These are phyloP conservation scores for Amblyopsis rosae DNA, from an alignment of 2,113 vertebrate genomes.

Conservation along the genomic window DNA sequence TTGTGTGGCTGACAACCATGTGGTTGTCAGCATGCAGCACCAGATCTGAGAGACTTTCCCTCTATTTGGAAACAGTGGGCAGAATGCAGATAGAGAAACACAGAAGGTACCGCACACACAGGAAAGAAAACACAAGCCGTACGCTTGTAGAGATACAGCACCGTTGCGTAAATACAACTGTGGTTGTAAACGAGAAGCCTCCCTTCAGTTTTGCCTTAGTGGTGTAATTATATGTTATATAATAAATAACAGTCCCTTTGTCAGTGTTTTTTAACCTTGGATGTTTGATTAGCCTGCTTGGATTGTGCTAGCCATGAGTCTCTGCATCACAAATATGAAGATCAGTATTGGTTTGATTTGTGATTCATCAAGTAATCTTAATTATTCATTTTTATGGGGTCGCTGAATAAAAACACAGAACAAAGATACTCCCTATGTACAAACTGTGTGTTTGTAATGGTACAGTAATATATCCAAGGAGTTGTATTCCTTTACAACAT, in stretches of 20 bases:
- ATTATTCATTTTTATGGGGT: conserved; percentile 68
- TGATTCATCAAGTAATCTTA: conserved; percentile 72
- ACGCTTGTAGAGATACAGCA: neutral
- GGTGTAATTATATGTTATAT: conserved; percentile 10
- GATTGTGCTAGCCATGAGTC: conserved; percentile 10
- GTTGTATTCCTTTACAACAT: conserved; percentile 67
- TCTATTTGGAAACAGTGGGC: neutral
- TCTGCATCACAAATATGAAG: conserved; percentile 80
- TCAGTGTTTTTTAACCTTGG: no score
- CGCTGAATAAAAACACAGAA: conserved; percentile 77
- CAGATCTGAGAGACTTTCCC: neutral
- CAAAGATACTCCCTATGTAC: conserved; percentile 71
- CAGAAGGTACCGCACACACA: neutral
- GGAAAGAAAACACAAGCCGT: neutral
- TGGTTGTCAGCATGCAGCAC: conserved; percentile 15
- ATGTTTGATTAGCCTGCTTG: neutral
- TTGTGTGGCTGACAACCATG: conserved; percentile 9
- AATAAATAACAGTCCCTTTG: conserved; percentile 4
- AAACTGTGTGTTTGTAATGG: conserved; percentile 71
- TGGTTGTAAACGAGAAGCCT: neutral
- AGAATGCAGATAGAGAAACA: neutral
- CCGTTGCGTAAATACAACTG: neutral
- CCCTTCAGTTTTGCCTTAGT: neutral
- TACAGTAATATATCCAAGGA: conserved; percentile 81
- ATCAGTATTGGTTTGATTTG: conserved; percentile 83